These are phyloP conservation scores for Magallana gigas DNA, from an alignment of 1,140 invertebrate genomes.

Conservation along the genomic window DNA sequence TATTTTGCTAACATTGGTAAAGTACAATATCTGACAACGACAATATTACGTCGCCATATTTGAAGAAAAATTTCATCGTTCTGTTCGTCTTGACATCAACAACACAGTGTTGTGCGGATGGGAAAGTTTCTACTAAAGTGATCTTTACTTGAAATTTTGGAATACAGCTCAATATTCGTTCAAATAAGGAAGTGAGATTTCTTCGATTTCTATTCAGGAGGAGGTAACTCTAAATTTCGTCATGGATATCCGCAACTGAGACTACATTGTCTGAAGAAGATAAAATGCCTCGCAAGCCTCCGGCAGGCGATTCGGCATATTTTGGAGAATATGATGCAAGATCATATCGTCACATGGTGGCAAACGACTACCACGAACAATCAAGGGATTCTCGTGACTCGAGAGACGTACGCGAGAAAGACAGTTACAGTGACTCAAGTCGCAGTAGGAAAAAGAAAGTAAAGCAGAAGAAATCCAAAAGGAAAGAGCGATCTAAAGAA, in stretches of 20 bases:
- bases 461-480: conserved; percentile 46
- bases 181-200: conserved; percentile 13
- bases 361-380: conserved; percentile 27
- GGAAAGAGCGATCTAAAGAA: conserved; percentile 35
- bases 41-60: conserved; percentile 22
- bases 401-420: conserved; percentile 47
- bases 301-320: conserved; percentile 48
- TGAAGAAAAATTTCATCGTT: not conserved
- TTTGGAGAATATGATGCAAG: conserved; percentile 74
- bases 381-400: not conserved
- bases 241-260: not conserved
- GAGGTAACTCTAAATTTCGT: conserved; percentile 51
- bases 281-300: conserved; percentile 66
- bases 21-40: not conserved
- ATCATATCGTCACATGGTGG: conserved; percentile 71
- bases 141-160: not conserved
- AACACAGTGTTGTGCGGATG: not conserved
- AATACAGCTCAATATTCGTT: not conserved
- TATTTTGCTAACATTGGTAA: not conserved
- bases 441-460: conserved; percentile 62
- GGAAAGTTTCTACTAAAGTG: not conserved
- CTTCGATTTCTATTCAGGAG: conserved; percentile 27
- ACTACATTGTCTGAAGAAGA: not conserved
- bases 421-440: not conserved
- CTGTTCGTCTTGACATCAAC: not conserved